Percentiles rank a stretch among this genome's conserved stretches.
These are phyloP conservation scores for Lineus longissimus DNA, from an alignment of 1,140 invertebrate genomes.

Conservation along the genomic window DNA sequence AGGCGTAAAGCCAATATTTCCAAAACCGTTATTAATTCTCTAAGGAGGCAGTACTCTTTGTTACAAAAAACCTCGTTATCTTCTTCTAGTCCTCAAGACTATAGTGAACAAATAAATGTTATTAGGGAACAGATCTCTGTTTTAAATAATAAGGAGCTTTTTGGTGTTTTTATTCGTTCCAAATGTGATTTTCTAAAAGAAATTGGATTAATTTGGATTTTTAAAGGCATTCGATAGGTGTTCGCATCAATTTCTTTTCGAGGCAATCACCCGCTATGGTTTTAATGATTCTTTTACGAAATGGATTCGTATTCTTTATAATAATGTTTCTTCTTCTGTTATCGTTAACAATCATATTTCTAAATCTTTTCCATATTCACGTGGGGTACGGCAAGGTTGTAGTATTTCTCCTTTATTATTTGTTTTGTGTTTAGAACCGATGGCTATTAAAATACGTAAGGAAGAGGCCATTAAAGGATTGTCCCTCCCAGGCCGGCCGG, in stretches of 20 bases:
- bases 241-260: slow-evolving; percentile 23
- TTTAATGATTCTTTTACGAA: slow-evolving; percentile 24
- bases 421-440: slow-evolving; percentile 49
- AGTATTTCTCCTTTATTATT: slow-evolving; percentile 50
- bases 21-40: slow-evolving; percentile 7
- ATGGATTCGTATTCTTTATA: slow-evolving; percentile 28
- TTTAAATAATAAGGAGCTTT: slow-evolving; percentile 10
- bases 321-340: slow-evolving; percentile 20
- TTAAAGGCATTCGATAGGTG: slow-evolving; percentile 29
- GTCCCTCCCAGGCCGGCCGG: background rate
- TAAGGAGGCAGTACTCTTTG: background rate
- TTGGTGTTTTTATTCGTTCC: slow-evolving; percentile 15
- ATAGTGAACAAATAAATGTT: background rate
- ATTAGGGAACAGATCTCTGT: slow-evolving; percentile 11
- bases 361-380: slow-evolving; percentile 28
- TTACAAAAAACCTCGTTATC: too few relatives aligned
- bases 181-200: slow-evolving; percentile 16
- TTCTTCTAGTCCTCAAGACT: background rate
- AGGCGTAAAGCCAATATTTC: slow-evolving; percentile 13
- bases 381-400: slow-evolving; percentile 51
- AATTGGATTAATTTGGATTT: slow-evolving; percentile 26
- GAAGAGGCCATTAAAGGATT: slow-evolving; percentile 8
- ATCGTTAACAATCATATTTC: slow-evolving; percentile 32
- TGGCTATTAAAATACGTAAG: slow-evolving; percentile 18
- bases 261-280: slow-evolving; percentile 17